Conservation (phyloP, 2,888 invertebrate species). For the Acrocera orbiculus region DNA sequence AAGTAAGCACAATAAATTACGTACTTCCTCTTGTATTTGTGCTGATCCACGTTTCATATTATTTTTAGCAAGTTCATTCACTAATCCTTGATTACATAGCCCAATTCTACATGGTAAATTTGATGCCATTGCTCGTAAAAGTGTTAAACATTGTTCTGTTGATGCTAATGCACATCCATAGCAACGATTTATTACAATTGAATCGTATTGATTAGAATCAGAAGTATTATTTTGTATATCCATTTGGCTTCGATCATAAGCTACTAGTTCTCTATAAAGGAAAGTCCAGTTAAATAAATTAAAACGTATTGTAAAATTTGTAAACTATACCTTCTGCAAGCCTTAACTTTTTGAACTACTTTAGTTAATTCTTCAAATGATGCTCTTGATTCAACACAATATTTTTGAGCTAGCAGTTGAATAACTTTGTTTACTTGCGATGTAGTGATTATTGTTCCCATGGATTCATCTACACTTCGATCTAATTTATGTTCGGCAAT, state of each 20-base stretch:
- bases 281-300: background rate
- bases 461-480: conserved; percentile 35
- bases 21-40: conserved; percentile 74
- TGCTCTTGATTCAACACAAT: conserved; percentile 85
- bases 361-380: conserved; percentile 89
- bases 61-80: conserved; percentile 76
- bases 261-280: conserved; percentile 57
- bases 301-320: background rate
- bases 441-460: conserved; percentile 33
- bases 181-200: conserved; percentile 41
- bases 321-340: conserved; percentile 50
- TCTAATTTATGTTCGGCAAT: conserved; percentile 74
- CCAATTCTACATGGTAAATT: conserved; percentile 55
- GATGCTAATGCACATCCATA: conserved; percentile 82
- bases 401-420: conserved; percentile 84
- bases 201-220: conserved; percentile 18
- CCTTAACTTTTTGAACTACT: conserved; percentile 76
- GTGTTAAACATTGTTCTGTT: conserved; percentile 82
- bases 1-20: conserved; percentile 70
- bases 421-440: conserved; percentile 80
- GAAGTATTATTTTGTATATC: conserved; percentile 30
- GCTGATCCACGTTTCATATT: conserved; percentile 75
- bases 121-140: conserved; percentile 75
- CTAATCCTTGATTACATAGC: conserved; percentile 67
- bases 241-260: conserved; percentile 73